Evolutionary conservation across 2,888 invertebrate species (phyloP).

Genomic region (Tyria jacobaeae): DNA sequence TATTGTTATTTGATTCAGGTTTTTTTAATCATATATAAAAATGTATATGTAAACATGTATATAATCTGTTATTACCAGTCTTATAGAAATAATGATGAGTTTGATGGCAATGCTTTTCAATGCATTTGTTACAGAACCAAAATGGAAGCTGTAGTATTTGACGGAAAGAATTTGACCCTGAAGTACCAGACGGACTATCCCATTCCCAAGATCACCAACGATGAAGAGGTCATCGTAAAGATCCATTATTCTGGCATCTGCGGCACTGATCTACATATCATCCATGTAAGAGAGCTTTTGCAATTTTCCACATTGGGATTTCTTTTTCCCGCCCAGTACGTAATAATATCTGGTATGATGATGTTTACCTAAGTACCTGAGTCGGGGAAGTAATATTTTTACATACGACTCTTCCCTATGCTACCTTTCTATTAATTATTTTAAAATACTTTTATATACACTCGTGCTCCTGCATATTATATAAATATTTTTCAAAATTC

Average conservation of each 20-base stretch:
- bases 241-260: conserved; percentile 90
- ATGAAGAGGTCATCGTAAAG: conserved; percentile 88
- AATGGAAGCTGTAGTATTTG: conserved; percentile 88
- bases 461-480: too few species aligned
- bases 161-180: conserved; percentile 75
- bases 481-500: not conserved
- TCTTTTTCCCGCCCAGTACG: too few species aligned
- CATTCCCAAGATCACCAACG: conserved; percentile 78
- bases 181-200: conserved; percentile 76
- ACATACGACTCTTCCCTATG: too few species aligned
- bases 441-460: too few species aligned
- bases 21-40: too few species aligned
- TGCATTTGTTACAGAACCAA: conserved; percentile 41
- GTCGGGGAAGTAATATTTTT: not conserved
- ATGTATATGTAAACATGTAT: too few species aligned
- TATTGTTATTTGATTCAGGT: too few species aligned
- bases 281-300: not conserved
- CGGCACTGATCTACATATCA: conserved; percentile 90
- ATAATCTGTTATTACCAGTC: too few species aligned
- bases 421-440: too few species aligned
- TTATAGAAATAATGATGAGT: not conserved
- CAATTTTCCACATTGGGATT: too few species aligned
- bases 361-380: too few species aligned
- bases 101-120: not conserved
- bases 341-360: too few species aligned